These are phyloP conservation scores for Protosalanx chinensis DNA, from an alignment of 2,797 vertebrate species.

Conservation along the genomic window DNA sequence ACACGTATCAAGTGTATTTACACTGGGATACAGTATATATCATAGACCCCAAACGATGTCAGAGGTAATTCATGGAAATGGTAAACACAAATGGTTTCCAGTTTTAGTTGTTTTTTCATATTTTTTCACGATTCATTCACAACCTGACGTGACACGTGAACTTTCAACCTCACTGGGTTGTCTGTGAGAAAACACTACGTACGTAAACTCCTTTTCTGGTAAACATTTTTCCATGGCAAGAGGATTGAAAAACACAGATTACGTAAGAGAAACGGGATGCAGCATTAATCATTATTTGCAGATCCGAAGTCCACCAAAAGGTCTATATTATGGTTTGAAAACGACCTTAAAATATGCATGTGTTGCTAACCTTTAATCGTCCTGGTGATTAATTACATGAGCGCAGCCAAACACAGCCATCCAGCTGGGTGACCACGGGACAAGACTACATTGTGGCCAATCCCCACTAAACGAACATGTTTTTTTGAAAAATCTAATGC, in stretches of 20 bases:
- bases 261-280: slow-evolving; percentile 49
- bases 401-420: slow-evolving; percentile 27
- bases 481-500: slow-evolving; percentile 31
- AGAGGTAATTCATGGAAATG: slow-evolving; percentile 9
- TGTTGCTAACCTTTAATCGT: slow-evolving; percentile 49
- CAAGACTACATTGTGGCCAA: slow-evolving; percentile 31
- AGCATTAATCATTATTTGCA: slow-evolving; percentile 48
- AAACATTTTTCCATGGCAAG: slow-evolving; percentile 40
- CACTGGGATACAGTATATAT: slow-evolving; percentile 1
- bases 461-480: slow-evolving; percentile 27
- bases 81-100: slow-evolving; percentile 27
- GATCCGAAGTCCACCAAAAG: slow-evolving; percentile 42
- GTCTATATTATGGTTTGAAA: slow-evolving; percentile 41
- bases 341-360: slow-evolving; percentile 43
- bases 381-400: slow-evolving; percentile 49
- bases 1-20: background rate
- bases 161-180: slow-evolving; percentile 44
- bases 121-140: slow-evolving; percentile 28
- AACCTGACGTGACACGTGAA: slow-evolving; percentile 50
- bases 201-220: slow-evolving; percentile 24
- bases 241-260: slow-evolving; percentile 43
- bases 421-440: slow-evolving; percentile 41
- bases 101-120: slow-evolving; percentile 25
- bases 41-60: background rate
- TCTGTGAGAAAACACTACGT: slow-evolving; percentile 42